These are phyloP conservation scores for Sarcoramphus papa DNA, from an alignment of 2,797 vertebrate species.

Conservation along the genomic window DNA sequence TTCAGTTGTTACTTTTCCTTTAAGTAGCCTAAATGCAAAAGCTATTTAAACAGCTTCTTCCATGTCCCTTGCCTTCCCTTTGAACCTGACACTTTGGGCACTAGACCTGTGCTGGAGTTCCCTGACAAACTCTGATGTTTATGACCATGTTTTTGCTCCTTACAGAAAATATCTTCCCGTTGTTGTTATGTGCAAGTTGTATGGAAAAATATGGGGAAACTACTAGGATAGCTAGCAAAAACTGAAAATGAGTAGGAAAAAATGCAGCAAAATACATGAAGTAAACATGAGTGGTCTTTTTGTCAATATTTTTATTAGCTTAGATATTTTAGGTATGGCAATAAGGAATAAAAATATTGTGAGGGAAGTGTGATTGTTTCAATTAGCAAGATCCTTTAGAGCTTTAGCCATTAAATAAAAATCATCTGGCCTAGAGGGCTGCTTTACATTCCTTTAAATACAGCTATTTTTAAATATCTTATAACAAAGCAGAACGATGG, in stretches of 20 bases:
- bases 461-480: background rate
- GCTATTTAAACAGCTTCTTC: background rate
- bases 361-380: background rate
- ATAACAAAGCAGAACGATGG: background rate
- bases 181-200: background rate
- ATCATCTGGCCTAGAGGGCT: background rate
- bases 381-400: background rate
- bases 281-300: background rate
- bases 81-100: background rate
- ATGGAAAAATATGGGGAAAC: background rate
- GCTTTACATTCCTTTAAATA: slow-evolving; percentile 15
- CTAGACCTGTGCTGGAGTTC: background rate
- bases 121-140: background rate
- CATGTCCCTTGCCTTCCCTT: background rate
- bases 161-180: background rate
- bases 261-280: background rate
- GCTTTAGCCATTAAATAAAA: slow-evolving; percentile 17
- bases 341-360: background rate
- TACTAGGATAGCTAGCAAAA: background rate
- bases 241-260: background rate
- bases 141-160: background rate
- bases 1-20: background rate
- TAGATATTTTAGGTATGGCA: background rate
- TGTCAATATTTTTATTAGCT: background rate
- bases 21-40: background rate